These are phyloP conservation scores for Drosophila sucinea DNA, from an alignment of 1,140 invertebrate species.

Conservation along the genomic window DNA sequence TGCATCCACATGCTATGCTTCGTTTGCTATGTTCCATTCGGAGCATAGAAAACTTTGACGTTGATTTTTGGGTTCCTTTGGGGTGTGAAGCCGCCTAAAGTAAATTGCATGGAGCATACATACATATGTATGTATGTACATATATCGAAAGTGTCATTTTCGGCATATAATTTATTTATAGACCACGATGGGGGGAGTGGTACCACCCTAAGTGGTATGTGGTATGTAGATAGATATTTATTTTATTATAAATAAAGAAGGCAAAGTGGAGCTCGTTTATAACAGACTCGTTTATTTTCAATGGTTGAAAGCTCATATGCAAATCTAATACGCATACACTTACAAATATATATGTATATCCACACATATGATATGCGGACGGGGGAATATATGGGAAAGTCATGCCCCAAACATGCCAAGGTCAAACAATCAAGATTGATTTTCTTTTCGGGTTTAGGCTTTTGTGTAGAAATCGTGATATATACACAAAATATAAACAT, in stretches of 20 bases:
- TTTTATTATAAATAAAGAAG: constrained; percentile 30
- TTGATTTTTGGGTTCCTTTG: constrained; percentile 38
- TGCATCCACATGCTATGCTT: constrained; percentile 37
- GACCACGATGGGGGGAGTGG: not conserved
- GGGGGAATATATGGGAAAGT: constrained; percentile 3
- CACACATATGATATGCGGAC: not conserved
- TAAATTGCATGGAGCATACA: constrained; percentile 59
- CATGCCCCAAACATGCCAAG: constrained; percentile 44
- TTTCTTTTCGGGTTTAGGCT: constrained; percentile 14
- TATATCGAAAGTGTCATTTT: constrained; percentile 70
- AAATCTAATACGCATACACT: constrained; percentile 5
- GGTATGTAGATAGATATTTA: not conserved
- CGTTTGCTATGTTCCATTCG: too few species aligned
- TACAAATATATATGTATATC: not conserved
- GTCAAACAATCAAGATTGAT: constrained; percentile 53
- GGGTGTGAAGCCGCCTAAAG: constrained; percentile 70
- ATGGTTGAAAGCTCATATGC: constrained; percentile 24
- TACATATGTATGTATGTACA: too few species aligned
- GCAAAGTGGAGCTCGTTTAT: constrained; percentile 9
- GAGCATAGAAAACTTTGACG: constrained; percentile 51
- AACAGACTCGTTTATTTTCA: constrained; percentile 25
- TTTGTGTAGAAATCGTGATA: constrained; percentile 2
- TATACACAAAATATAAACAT: not conserved
- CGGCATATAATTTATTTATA: constrained; percentile 54
- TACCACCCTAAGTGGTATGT: not conserved